Percentiles rank a stretch among this genome's conserved stretches.
phyloP scores from a whole-genome alignment of 2,113 vertebrate genomes.

The Pantherophis guttatus region DNA sequence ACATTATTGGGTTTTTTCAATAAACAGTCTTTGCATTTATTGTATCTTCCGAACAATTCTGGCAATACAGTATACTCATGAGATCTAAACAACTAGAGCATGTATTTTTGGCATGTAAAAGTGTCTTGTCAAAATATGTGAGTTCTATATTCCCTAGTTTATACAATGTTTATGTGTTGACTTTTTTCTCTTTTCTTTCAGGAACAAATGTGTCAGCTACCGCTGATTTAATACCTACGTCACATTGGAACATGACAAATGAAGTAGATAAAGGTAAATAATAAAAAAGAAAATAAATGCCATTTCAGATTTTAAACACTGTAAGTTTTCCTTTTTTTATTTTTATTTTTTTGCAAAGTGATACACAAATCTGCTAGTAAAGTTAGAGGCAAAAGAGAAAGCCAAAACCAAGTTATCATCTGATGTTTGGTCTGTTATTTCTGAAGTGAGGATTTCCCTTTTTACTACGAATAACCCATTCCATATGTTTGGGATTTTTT shows the following conservation, averaged over 20 bases:
- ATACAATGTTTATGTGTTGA: slow-evolving; percentile 19
- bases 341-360: neutral
- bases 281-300: neutral
- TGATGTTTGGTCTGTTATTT: slow-evolving; percentile 60
- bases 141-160: neutral
- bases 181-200: slow-evolving; percentile 53
- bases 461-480: slow-evolving; percentile 61
- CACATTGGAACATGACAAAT: slow-evolving; percentile 86
- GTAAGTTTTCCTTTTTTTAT: neutral
- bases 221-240: slow-evolving; percentile 79
- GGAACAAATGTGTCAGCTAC: slow-evolving; percentile 81
- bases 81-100: neutral
- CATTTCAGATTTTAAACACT: neutral
- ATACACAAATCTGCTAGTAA: neutral
- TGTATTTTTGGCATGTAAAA: neutral
- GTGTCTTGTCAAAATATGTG: slow-evolving; percentile 8
- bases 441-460: slow-evolving; percentile 37
- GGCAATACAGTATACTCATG: slow-evolving; percentile 32
- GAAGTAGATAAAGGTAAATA: slow-evolving; percentile 81
- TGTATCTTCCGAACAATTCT: slow-evolving; percentile 7
- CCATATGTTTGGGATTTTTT: slow-evolving; percentile 63
- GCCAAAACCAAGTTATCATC: slow-evolving; percentile 38
- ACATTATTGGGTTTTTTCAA: neutral
- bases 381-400: neutral
- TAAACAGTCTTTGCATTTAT: neutral